A percentile compares a stretch with the other conserved stretches of the same genome.
Conservation (phyloP, 64 coral and sea anemone genomes). For the Acropora tenuis region DNA sequence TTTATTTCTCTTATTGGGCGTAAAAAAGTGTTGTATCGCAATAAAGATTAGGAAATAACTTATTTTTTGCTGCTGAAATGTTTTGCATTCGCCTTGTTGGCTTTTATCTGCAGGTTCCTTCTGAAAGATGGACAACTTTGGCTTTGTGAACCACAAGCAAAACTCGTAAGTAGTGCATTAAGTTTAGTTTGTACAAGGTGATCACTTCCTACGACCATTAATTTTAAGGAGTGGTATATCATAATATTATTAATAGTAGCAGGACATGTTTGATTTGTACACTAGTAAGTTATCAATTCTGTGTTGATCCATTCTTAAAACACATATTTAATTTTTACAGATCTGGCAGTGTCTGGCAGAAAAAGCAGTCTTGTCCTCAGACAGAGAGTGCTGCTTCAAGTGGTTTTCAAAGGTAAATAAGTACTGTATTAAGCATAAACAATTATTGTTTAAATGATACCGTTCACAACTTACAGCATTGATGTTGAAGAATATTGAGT, state of each 20-base stretch:
- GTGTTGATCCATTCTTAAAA: not conserved
- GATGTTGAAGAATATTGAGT: too few species aligned
- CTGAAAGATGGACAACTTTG: slow-evolving; percentile 98
- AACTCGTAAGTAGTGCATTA: slow-evolving; percentile 66
- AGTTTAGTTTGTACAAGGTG: not conserved
- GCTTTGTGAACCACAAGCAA: slow-evolving; percentile 94
- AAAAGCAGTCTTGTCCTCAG: slow-evolving; percentile 84
- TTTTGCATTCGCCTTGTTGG: not conserved
- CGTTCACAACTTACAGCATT: too few species aligned
- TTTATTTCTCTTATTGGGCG: not conserved
- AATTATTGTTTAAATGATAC: too few species aligned
- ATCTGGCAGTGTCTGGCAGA: slow-evolving; percentile 98
- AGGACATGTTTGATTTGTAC: too few species aligned
- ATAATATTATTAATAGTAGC: too few species aligned
- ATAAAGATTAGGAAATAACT: too few species aligned
- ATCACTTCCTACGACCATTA: not conserved
- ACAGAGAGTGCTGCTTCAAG: slow-evolving; percentile 99
- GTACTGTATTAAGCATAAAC: too few species aligned
- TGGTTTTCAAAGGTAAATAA: slow-evolving; percentile 98
- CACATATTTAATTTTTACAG: slow-evolving; percentile 6
- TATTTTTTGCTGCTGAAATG: too few species aligned
- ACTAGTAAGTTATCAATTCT: not conserved
- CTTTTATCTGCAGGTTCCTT: slow-evolving; percentile 75
- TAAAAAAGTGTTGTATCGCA: not conserved
- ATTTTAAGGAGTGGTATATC: too few species aligned